These are phyloP conservation scores for Enoplosus armatus DNA, from an alignment of 2,797 vertebrate species.

Conservation along the genomic window DNA sequence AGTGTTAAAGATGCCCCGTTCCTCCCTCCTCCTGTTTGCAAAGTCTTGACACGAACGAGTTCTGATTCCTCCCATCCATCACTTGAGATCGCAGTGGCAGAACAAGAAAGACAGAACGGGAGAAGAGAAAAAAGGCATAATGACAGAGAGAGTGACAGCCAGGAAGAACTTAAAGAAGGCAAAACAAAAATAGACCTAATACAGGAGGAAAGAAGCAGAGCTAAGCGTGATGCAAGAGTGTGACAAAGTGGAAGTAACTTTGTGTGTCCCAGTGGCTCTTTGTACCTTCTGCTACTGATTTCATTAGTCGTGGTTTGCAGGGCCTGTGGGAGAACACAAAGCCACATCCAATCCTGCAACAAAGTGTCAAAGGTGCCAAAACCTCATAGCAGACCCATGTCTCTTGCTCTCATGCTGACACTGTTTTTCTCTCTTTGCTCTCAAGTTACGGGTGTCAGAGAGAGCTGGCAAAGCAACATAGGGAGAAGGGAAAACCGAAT, in stretches of 20 bases:
- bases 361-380: slow-evolving; percentile 60
- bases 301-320: slow-evolving; percentile 68
- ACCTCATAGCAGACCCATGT: slow-evolving; percentile 34
- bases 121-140: neutral
- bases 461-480: slow-evolving; percentile 54
- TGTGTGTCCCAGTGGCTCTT: slow-evolving; percentile 56
- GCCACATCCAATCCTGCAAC: slow-evolving; percentile 51
- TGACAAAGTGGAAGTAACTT: slow-evolving; percentile 44
- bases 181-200: slow-evolving; percentile 58
- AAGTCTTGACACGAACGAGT: slow-evolving; percentile 29
- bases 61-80: slow-evolving; percentile 50
- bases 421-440: slow-evolving; percentile 44
- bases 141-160: slow-evolving; percentile 27
- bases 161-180: slow-evolving; percentile 26
- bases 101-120: slow-evolving; percentile 38
- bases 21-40: slow-evolving; percentile 17
- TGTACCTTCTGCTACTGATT: slow-evolving; percentile 66
- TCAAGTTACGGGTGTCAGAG: slow-evolving; percentile 55
- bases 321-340: slow-evolving; percentile 47
- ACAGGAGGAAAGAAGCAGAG: slow-evolving; percentile 12
- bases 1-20: slow-evolving; percentile 84
- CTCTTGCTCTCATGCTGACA: slow-evolving; percentile 38
- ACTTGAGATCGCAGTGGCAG: slow-evolving; percentile 30
- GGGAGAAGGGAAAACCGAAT: slow-evolving; percentile 28
- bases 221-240: slow-evolving; percentile 43